Evolutionary conservation across 2,888 invertebrate species (phyloP).

Genomic region (Lepidochrysops patricia): DNA sequence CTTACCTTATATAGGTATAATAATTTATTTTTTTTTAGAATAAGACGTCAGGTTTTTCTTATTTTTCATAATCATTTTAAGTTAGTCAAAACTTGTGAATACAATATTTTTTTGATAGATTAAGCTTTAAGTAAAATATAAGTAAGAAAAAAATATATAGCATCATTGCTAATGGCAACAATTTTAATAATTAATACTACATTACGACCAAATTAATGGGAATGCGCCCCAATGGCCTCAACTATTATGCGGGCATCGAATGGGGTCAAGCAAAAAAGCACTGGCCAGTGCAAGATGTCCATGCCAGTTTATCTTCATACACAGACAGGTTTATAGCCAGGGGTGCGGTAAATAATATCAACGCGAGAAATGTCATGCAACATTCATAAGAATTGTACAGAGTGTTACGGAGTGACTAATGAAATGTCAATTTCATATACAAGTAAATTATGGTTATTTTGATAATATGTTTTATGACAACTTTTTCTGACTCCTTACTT

Average conservation of each 20-base stretch:
- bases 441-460: no score
- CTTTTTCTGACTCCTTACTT: no score
- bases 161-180: neutral
- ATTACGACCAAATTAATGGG: neutral
- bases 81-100: no score
- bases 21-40: no score
- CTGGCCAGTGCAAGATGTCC: slow-evolving; percentile 44
- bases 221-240: neutral
- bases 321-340: slow-evolving; percentile 61
- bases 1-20: no score
- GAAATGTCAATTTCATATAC: neutral
- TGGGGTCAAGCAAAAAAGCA: slow-evolving; percentile 62
- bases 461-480: no score
- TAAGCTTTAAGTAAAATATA: no score
- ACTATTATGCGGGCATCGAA: slow-evolving; percentile 21
- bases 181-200: neutral
- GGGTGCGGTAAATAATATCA: slow-evolving; percentile 67
- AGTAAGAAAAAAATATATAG: neutral
- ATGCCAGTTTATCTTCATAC: slow-evolving; percentile 60
- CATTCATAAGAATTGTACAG: slow-evolving; percentile 51
- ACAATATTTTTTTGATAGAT: no score
- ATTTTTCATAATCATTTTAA: neutral
- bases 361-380: slow-evolving; percentile 62
- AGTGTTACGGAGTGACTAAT: slow-evolving; percentile 2
- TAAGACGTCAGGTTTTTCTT: no score